These are phyloP conservation scores for Taphrorychus bicolor DNA, from an alignment of 2,888 invertebrate genomes.

Conservation along the genomic window DNA sequence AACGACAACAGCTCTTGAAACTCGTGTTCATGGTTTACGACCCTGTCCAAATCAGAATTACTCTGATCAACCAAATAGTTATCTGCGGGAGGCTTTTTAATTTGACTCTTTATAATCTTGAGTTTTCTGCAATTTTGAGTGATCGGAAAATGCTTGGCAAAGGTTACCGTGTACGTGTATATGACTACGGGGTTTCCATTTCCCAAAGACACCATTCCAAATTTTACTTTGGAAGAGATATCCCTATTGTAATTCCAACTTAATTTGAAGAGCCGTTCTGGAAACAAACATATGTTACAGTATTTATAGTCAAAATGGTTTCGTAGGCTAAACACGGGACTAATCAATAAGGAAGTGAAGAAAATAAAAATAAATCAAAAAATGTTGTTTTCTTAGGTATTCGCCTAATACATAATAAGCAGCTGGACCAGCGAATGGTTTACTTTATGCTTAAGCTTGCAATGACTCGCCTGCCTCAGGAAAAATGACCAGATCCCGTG, in stretches of 20 bases:
- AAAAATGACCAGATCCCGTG: too few relatives aligned
- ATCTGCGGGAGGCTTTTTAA: not conserved
- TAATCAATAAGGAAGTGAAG: too few relatives aligned
- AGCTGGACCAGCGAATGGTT: too few relatives aligned
- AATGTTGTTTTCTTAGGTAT: too few relatives aligned
- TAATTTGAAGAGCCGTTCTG: constrained; percentile 16
- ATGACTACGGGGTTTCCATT: constrained; percentile 13
- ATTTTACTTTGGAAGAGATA: constrained; percentile 2
- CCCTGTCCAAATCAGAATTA: too few relatives aligned
- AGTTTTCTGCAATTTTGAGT: not conserved
- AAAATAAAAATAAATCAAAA: too few relatives aligned
- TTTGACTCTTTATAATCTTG: not conserved
- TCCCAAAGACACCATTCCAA: constrained; percentile 25
- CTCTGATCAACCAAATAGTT: not conserved
- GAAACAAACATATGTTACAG: too few relatives aligned
- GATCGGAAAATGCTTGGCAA: constrained; percentile 20
- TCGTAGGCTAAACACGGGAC: too few relatives aligned
- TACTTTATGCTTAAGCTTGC: too few relatives aligned
- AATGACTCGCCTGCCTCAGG: too few relatives aligned
- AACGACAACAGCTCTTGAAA: constrained; percentile 6
- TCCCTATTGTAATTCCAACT: constrained; percentile 10
- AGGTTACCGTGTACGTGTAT: constrained; percentile 11
- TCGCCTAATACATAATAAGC: too few relatives aligned
- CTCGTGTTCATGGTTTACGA: constrained; percentile 12
- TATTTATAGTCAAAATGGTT: too few relatives aligned